A percentile compares a stretch with the other conserved stretches of the same genome.
Conservation (phyloP, 2,888 invertebrate species). For the Pollenia angustigena region DNA sequence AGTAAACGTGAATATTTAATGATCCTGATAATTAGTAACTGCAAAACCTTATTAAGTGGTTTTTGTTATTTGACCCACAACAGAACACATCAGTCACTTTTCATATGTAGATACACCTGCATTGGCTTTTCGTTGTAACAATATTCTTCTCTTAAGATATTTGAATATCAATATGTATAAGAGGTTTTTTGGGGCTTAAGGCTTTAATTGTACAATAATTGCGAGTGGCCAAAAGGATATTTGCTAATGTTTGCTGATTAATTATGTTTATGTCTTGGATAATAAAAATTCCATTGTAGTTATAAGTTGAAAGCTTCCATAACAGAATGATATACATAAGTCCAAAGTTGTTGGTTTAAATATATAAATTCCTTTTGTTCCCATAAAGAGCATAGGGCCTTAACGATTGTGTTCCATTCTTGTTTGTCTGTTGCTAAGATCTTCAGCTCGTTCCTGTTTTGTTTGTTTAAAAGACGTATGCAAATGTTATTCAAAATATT, state of each 20-base stretch:
- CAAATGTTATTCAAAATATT: no score
- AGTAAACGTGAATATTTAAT: constrained; percentile 69
- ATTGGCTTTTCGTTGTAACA: not conserved
- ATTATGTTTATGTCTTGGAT: constrained; percentile 3
- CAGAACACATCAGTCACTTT: not conserved
- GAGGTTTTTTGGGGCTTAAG: constrained; percentile 14
- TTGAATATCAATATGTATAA: not conserved
- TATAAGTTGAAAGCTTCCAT: not conserved
- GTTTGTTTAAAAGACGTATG: no score
- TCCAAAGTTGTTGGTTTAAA: no score
- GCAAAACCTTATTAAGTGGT: constrained; percentile 63
- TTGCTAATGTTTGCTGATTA: constrained; percentile 38
- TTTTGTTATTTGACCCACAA: constrained; percentile 45
- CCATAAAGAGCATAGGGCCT: no score
- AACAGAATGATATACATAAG: no score
- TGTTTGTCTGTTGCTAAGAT: no score
- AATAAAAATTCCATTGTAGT: not conserved
- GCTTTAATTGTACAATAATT: constrained; percentile 4
- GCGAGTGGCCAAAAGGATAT: constrained; percentile 39
- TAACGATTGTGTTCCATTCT: no score
- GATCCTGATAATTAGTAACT: constrained; percentile 64
- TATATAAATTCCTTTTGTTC: no score
- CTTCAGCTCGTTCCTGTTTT: no score
- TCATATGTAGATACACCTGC: not conserved
- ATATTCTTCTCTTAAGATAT: not conserved